phyloP scores from a whole-genome alignment of 1,140 invertebrate genomes.

The Protaetia brevitarsis region DNA sequence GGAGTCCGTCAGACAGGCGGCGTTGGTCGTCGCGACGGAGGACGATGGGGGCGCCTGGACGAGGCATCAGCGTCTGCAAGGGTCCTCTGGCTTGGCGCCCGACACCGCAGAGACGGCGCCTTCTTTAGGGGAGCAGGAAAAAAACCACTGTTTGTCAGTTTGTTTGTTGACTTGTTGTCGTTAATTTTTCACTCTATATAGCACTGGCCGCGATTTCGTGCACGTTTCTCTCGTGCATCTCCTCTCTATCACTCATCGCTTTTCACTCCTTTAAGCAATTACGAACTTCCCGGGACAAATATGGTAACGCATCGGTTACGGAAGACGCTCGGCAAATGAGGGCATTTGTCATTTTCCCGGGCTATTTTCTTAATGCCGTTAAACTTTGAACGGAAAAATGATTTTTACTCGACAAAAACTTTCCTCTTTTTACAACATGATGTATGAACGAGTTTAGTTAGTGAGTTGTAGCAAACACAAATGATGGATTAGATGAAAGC shows the following conservation, averaged over 20 bases:
- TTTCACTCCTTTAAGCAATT: background rate
- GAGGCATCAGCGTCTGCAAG: conserved; percentile 18
- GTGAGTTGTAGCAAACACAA: too few relatives aligned
- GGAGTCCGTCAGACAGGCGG: conserved; percentile 20
- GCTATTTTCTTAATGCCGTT: too few relatives aligned
- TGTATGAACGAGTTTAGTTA: too few relatives aligned
- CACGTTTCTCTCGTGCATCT: background rate
- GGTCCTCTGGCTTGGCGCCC: conserved; percentile 20
- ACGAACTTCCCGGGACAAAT: background rate
- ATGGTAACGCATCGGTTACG: too few relatives aligned
- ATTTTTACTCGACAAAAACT: too few relatives aligned
- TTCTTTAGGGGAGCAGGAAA: background rate
- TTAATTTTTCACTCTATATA: conserved; percentile 12
- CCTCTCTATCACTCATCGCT: background rate
- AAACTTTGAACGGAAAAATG: too few relatives aligned
- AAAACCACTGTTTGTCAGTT: conserved; percentile 20
- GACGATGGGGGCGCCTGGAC: background rate
- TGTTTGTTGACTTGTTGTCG: conserved; percentile 18
- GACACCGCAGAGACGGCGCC: conserved; percentile 21
- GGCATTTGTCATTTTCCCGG: too few relatives aligned
- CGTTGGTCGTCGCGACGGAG: conserved; percentile 19
- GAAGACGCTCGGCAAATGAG: too few relatives aligned
- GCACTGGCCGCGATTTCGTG: background rate
- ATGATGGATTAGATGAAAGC: too few relatives aligned
- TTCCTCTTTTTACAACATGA: too few relatives aligned